Percentiles rank a stretch among this genome's conserved stretches.
phyloP scores from a whole-genome alignment of 2,888 invertebrate species.

The Acronicta psi region DNA sequence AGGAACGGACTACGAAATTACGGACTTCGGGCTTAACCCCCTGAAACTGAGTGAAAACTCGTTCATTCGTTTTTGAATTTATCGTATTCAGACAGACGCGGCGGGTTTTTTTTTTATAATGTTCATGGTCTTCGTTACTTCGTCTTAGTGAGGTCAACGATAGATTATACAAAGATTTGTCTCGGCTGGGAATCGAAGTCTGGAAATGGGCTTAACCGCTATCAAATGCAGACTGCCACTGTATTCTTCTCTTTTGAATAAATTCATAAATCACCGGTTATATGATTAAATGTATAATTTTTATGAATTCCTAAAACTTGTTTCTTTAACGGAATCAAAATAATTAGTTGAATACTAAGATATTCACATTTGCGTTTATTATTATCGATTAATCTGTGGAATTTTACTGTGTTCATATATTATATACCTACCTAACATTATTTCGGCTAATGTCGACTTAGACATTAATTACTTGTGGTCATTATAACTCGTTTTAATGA shows the following conservation, averaged over 20 bases:
- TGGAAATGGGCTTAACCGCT: too few relatives aligned
- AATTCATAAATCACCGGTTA: constrained; percentile 13
- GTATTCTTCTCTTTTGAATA: neutral
- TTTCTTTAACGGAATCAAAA: constrained; percentile 33
- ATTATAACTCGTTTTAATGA: constrained; percentile 59
- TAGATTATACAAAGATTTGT: too few relatives aligned
- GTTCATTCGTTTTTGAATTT: too few relatives aligned
- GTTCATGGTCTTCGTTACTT: too few relatives aligned
- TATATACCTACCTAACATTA: constrained; percentile 42
- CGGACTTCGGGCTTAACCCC: too few relatives aligned
- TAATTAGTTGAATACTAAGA: constrained; percentile 38
- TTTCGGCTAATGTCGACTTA: constrained; percentile 48
- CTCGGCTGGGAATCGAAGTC: too few relatives aligned
- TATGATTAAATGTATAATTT: constrained; percentile 1
- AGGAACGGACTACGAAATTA: too few relatives aligned
- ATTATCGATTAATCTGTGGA: constrained; percentile 36
- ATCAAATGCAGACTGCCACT: neutral
- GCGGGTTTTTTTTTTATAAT: too few relatives aligned
- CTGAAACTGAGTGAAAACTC: too few relatives aligned
- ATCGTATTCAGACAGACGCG: too few relatives aligned
- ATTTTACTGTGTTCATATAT: constrained; percentile 40
- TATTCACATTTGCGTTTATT: constrained; percentile 4
- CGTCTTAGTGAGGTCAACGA: too few relatives aligned
- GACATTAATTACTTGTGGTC: constrained; percentile 56
- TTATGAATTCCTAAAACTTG: constrained; percentile 19